A percentile compares a stretch with the other conserved stretches of the same genome.
These are phyloP conservation scores for Ploceus nigricollis DNA, from an alignment of 2,113 vertebrate genomes.

Conservation along the genomic window DNA sequence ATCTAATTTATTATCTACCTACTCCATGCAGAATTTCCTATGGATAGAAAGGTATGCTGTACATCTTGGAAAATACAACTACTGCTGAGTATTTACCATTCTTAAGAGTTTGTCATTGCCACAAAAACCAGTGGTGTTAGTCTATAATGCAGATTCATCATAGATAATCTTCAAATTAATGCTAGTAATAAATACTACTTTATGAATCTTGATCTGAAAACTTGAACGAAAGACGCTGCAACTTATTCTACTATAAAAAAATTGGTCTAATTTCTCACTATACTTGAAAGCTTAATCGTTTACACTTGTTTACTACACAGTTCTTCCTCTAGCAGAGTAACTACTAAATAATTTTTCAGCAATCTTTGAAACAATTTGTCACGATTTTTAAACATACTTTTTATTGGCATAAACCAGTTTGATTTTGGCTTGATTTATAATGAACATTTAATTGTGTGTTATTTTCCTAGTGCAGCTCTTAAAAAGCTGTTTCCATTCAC, in stretches of 20 bases:
- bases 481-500: constrained; percentile 28
- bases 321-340: background rate
- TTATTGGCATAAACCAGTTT: constrained; percentile 21
- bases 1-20: background rate
- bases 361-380: background rate
- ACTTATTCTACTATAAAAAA: background rate
- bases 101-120: background rate
- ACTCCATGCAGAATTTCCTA: background rate
- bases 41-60: background rate
- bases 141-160: background rate
- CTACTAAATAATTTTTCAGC: constrained; percentile 5
- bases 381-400: constrained; percentile 26
- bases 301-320: background rate
- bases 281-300: background rate
- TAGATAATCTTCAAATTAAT: background rate
- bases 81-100: background rate
- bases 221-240: background rate
- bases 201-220: background rate
- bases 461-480: constrained; percentile 32
- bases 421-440: constrained; percentile 48
- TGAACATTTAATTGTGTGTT: background rate
- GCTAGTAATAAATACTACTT: background rate
- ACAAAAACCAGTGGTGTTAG: background rate
- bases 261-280: background rate
- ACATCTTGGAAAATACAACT: background rate